phyloP scores from a whole-genome alignment of 1,140 invertebrate genomes.

The Drusus annulatus region DNA sequence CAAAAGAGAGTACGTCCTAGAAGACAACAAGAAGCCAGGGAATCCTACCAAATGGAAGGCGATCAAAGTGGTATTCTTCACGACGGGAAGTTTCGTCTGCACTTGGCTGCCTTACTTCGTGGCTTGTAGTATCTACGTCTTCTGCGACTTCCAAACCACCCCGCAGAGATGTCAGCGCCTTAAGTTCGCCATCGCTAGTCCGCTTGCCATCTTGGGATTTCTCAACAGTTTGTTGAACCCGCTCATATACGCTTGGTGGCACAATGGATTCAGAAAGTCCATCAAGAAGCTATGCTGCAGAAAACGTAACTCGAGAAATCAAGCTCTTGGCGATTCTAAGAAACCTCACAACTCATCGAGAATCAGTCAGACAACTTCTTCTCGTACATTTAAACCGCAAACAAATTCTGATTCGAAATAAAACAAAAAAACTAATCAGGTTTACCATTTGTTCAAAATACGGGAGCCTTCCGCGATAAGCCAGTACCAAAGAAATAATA shows the following conservation, averaged over 20 bases:
- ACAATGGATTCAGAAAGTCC: conserved; percentile 73
- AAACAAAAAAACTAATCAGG: no score
- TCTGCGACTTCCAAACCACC: conserved; percentile 66
- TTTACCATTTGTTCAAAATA: no score
- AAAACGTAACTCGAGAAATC: no score
- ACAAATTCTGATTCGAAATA: no score
- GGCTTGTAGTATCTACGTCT: conserved; percentile 68
- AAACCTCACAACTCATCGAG: no score
- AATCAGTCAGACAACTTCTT: no score
- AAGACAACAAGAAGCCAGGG: conserved; percentile 48
- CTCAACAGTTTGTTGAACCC: conserved; percentile 80
- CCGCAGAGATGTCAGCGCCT: conserved; percentile 67
- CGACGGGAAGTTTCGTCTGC: conserved; percentile 71
- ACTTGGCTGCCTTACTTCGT: conserved; percentile 70
- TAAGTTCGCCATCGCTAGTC: conserved; percentile 68
- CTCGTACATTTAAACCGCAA: no score
- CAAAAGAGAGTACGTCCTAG: neutral
- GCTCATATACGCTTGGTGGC: conserved; percentile 82
- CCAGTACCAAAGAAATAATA: no score
- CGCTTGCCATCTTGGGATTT: conserved; percentile 74
- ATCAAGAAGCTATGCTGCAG: conserved; percentile 60
- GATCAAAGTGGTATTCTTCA: conserved; percentile 73
- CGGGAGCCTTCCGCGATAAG: no score
- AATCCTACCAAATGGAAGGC: conserved; percentile 72
- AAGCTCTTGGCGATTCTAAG: no score